A percentile compares a stretch with the other conserved stretches of the same genome.
These are phyloP conservation scores for Trypoxylon attenuatum DNA, from an alignment of 2,888 invertebrate genomes.

Conservation along the genomic window DNA sequence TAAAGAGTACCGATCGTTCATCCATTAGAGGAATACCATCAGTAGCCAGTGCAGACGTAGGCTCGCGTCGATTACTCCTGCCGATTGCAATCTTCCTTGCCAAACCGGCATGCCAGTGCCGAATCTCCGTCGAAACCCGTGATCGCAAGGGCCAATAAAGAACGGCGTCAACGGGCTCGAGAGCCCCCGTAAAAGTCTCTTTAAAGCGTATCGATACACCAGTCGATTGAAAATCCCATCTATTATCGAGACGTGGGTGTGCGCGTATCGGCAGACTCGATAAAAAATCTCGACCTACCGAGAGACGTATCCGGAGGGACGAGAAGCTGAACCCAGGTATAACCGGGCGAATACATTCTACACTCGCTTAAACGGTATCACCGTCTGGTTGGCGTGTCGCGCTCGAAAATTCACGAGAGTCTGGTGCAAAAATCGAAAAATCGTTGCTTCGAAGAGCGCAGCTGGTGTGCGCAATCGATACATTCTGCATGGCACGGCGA, in stretches of 20 bases:
- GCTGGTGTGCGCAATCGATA: slow-evolving; percentile 30
- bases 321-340: background rate
- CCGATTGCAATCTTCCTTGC: too few species aligned
- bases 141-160: background rate
- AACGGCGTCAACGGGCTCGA: background rate
- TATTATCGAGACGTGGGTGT: background rate
- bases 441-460: slow-evolving; percentile 1
- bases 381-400: background rate
- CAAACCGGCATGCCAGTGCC: too few species aligned
- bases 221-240: slow-evolving; percentile 4
- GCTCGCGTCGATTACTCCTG: too few species aligned
- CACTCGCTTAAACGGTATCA: background rate
- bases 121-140: background rate
- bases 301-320: background rate
- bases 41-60: too few species aligned
- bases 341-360: background rate
- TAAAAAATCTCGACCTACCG: background rate
- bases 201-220: background rate
- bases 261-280: background rate
- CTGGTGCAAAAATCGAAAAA: slow-evolving; percentile 27
- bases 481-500: slow-evolving; percentile 30
- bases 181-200: background rate
- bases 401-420: background rate
- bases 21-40: background rate
- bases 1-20: background rate